Conservation (phyloP, 35 echinoderm and acorn worm species). For the Ptychodera flava region DNA sequence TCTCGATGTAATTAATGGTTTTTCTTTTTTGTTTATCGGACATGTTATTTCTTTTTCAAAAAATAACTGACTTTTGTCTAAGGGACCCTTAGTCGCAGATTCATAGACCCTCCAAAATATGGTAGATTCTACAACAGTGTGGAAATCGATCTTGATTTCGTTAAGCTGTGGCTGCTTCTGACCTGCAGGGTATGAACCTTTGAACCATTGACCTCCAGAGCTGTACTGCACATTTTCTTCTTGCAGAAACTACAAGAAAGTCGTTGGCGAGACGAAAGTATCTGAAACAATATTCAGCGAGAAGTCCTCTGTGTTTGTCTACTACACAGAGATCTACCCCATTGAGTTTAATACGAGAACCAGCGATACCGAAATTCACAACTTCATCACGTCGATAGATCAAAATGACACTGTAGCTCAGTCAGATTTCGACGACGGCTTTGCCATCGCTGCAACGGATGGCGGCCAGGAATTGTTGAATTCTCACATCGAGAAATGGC, state of each 20-base stretch:
- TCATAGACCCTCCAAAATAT: no score
- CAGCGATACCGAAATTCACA: slow-evolving; percentile 32
- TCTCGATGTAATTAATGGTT: no score
- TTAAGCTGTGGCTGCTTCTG: no score
- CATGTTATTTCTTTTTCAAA: no score
- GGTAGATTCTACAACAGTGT: no score
- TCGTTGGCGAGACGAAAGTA: slow-evolving; percentile 42
- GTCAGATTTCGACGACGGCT: background rate
- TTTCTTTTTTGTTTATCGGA: no score
- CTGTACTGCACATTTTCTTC: no score
- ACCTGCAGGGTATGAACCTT: no score
- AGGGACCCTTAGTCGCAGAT: no score
- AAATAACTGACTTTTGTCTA: no score
- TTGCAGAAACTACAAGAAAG: slow-evolving; percentile 35
- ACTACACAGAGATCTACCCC: slow-evolving; percentile 57
- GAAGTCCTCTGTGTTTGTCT: slow-evolving; percentile 28
- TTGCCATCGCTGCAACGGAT: background rate
- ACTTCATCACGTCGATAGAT: slow-evolving; percentile 70
- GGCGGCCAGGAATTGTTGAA: background rate
- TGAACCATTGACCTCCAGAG: no score
- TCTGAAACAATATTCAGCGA: slow-evolving; percentile 60
- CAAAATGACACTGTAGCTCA: slow-evolving; percentile 6
- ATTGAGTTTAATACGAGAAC: slow-evolving; percentile 24
- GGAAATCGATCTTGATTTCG: no score
- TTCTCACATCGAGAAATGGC: background rate